Evolutionary conservation across 2,113 vertebrate species (phyloP), one percentile per base, ranked within the genome.

Genomic region (Chascanopsetta lugubris): DNA sequence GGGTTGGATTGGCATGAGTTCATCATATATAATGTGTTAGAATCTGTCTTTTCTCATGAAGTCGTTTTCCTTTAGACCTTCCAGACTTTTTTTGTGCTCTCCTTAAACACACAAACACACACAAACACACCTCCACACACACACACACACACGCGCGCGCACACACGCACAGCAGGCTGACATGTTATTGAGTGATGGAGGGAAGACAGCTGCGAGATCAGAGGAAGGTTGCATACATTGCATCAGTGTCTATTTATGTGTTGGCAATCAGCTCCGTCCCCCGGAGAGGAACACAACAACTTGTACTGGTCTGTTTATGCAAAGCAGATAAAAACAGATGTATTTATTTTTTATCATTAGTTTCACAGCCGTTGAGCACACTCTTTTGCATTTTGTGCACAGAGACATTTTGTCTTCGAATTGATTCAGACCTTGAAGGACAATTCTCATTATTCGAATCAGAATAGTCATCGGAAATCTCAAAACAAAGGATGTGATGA

Each of bases 161-260:
- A 18, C n/a, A 30, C 18, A 26, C 51, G 48, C 43, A 56, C 24
- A 62, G 59, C 30, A 32, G 34, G 20, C 13, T 69, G 69, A 82
- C 60, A 32, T 0, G 15, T 15, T 7, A n/a, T 7, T 50, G 62
- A 72, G 69, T 57, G 70, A 70, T 53, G 67, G 0, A 15, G 26
- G 4, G 21, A 48, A 43, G 63, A 65, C 79, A 83, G 84, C 77
- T 88, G 84, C 42, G 1, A 53, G 27, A 75, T 84, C 75, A 75
- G 42, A 68, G 46, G 26, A 18, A 7, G 22, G 20, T 66, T 69
- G 30, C 61, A 55, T 26, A n/a, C 47, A 61, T 83, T 40, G 81
- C 79, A 66, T 81, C 80, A 81, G 34, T 36, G 69, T 80, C 75
- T 88, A 56, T 83, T 85, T 70, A 55, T 61, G 76, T 51, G 48